Evolutionary conservation across 2,888 invertebrate genomes (phyloP), one percentile per base, ranked within the genome.

Genomic region (Mimachlamys varia): DNA sequence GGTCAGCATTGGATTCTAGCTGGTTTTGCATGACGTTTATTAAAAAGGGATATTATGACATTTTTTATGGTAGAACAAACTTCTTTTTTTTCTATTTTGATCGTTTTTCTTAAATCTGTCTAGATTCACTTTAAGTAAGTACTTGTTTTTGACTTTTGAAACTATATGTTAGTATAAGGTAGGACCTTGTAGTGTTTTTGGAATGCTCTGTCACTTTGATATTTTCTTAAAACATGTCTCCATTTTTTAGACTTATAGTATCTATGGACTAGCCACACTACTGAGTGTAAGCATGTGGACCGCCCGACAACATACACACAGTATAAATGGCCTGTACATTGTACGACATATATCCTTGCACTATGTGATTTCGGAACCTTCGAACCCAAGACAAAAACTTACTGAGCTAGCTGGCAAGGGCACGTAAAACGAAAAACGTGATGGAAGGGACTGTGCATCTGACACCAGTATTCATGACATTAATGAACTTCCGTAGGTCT

Each of bases 21-120:
- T 76, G 76, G 33, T 76, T 22, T 76, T 76, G 76, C 76, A 76
- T 76, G 76, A 76, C 76, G 19, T 76, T 58, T 58, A 22, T 58
- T 1, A 76, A 15, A 27, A 27, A 33, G 76, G 76, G 33, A 22
- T 76, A 7, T 33, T 33, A 76, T 76, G 1, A 33, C 3, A 58
- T n/a, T 58, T 22, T 19, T 76, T 76, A 76, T 33, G 27, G 76
- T 76, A 62, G 76, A 33, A 15, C 33, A 0, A 27, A 53, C 53
- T 76, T 76, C n/a, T 76, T 76, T 76, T 15, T 76, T 12, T 33
- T 0, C 62, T 76, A 58, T 58, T 22, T 22, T 58, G 3, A 33
- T 33, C 27, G 27, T 76, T 33, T n/a, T 76, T 76, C 76, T 76
- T 19, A 62, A 62, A 62, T 13, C 53, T n/a, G 22, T 62, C 27